A percentile compares a stretch with the other conserved stretches of the same genome.
Conservation (phyloP, 2,113 vertebrate genomes). For the Tragelaphus imberbis region DNA sequence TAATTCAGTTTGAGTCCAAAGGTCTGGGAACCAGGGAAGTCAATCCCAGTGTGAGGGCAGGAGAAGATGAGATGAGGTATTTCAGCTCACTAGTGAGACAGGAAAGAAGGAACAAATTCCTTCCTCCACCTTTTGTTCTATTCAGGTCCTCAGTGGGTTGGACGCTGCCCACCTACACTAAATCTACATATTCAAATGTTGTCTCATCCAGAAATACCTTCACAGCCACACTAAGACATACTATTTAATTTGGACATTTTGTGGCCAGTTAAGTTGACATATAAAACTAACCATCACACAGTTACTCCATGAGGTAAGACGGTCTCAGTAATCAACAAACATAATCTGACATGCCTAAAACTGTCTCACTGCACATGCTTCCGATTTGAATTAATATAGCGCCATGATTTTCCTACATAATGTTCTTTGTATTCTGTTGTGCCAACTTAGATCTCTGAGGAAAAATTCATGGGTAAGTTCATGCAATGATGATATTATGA, state of each 20-base stretch:
- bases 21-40: background rate
- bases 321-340: background rate
- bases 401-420: background rate
- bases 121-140: background rate
- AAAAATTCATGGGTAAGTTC: background rate
- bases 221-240: background rate
- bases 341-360: background rate
- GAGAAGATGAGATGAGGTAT: background rate
- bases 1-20: background rate
- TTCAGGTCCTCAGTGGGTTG: background rate
- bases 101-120: background rate
- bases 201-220: background rate
- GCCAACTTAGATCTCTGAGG: background rate
- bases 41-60: background rate
- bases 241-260: background rate
- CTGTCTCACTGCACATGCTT: background rate
- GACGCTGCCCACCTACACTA: background rate
- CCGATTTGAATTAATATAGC: background rate
- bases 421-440: background rate
- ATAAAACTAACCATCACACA: background rate
- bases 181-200: background rate
- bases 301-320: background rate
- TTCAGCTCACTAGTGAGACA: background rate
- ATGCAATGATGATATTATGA: background rate
- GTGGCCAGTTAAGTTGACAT: background rate